phyloP scores from a whole-genome alignment of 2,797 vertebrate species.

The Vireo griseus region DNA sequence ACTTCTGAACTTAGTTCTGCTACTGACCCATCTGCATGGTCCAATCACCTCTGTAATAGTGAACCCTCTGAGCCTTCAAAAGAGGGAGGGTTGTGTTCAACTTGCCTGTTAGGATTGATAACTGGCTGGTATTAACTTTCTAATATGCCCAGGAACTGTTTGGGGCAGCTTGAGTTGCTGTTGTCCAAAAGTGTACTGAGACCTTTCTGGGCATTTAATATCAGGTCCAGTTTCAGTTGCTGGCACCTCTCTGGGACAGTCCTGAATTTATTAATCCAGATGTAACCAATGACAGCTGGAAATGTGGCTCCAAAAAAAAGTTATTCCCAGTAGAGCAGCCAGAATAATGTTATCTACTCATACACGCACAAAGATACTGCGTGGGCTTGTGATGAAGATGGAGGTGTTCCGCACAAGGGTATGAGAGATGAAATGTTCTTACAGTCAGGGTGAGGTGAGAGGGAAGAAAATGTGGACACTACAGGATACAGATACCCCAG shows the following conservation, averaged over 20 bases:
- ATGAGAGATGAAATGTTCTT: neutral
- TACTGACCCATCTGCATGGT: neutral
- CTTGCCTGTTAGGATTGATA: neutral
- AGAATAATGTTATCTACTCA: neutral
- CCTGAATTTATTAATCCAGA: neutral
- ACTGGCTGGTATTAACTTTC: neutral
- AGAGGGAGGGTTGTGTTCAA: neutral
- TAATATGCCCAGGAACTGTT: neutral
- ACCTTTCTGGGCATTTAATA: neutral
- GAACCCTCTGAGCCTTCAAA: neutral
- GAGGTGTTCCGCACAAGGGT: neutral
- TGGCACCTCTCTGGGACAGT: neutral
- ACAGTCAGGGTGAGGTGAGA: neutral
- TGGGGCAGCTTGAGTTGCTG: neutral
- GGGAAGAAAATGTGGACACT: neutral
- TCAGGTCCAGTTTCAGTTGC: neutral
- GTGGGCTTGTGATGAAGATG: neutral
- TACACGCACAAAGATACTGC: neutral
- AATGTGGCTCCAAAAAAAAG: neutral
- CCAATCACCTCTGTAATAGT: neutral
- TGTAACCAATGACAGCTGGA: neutral
- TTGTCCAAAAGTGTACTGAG: neutral
- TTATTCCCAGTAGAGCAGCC: neutral
- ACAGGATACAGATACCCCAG: neutral
- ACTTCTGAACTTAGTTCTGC: neutral